These are phyloP conservation scores for Agrotis ipsilon DNA, from an alignment of 2,888 invertebrate genomes.

Conservation along the genomic window DNA sequence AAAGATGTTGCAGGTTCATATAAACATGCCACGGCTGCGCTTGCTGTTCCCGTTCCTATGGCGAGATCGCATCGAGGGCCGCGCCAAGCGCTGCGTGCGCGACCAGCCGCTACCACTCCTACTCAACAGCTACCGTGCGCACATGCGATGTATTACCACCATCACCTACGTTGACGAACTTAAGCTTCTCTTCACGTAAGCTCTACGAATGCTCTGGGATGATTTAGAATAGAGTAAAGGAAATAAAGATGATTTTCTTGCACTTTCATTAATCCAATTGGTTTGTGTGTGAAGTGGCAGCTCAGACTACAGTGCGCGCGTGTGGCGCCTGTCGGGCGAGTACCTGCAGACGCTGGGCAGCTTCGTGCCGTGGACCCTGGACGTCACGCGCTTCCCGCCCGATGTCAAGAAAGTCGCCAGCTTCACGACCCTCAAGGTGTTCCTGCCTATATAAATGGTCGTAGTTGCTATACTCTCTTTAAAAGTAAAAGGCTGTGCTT, in stretches of 20 bases:
- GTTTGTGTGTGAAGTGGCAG: slow-evolving; percentile 88
- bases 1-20: slow-evolving; percentile 76
- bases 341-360: slow-evolving; percentile 95
- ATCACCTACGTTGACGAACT: slow-evolving; percentile 93
- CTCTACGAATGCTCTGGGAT: not conserved
- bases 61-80: slow-evolving; percentile 92
- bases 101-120: slow-evolving; percentile 92
- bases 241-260: not conserved
- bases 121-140: slow-evolving; percentile 93
- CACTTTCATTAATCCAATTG: too few relatives aligned
- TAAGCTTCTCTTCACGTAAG: slow-evolving; percentile 93
- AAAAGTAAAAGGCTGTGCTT: too few relatives aligned
- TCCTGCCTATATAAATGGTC: not conserved
- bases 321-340: slow-evolving; percentile 94
- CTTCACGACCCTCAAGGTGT: slow-evolving; percentile 94
- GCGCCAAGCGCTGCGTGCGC: slow-evolving; percentile 92
- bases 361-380: slow-evolving; percentile 92
- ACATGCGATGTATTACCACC: slow-evolving; percentile 93
- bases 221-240: not conserved
- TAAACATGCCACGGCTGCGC: slow-evolving; percentile 92
- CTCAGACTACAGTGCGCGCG: slow-evolving; percentile 93
- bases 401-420: slow-evolving; percentile 94
- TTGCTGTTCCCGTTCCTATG: slow-evolving; percentile 94
- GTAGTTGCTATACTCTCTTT: too few relatives aligned
- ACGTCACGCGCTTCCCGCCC: slow-evolving; percentile 92